phyloP scores from a whole-genome alignment of 2,888 invertebrate species.

The Notodonta dromedarius region DNA sequence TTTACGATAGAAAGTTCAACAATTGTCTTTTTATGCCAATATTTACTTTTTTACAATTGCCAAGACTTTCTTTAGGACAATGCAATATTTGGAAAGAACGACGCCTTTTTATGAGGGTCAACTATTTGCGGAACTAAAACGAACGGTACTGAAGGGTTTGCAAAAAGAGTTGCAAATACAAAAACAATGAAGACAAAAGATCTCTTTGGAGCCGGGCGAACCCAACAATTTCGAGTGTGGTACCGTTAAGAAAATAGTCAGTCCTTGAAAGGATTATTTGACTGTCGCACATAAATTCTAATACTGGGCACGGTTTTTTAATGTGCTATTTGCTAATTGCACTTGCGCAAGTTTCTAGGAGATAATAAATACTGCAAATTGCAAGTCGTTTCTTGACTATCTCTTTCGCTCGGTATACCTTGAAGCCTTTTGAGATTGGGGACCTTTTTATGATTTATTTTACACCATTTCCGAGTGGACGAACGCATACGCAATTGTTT shows the following conservation, averaged over 20 bases:
- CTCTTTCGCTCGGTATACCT: too few relatives aligned
- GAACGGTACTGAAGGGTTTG: conserved; percentile 57
- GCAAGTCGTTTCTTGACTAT: neutral
- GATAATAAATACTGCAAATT: neutral
- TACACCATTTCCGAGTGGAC: too few relatives aligned
- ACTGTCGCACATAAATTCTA: conserved; percentile 60
- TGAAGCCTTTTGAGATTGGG: too few relatives aligned
- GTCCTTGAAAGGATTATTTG: conserved; percentile 58
- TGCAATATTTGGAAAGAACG: conserved; percentile 39
- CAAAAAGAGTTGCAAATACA: conserved; percentile 67
- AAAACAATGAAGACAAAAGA: conserved; percentile 57
- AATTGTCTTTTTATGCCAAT: conserved; percentile 33
- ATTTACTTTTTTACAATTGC: conserved; percentile 30
- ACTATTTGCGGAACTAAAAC: conserved; percentile 50
- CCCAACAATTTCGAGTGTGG: conserved; percentile 43
- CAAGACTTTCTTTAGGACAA: conserved; percentile 26
- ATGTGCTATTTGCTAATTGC: conserved; percentile 31
- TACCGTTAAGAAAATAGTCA: conserved; percentile 47
- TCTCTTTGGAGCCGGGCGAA: conserved; percentile 47
- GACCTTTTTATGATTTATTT: too few relatives aligned
- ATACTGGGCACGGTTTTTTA: conserved; percentile 19
- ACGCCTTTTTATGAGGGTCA: conserved; percentile 54
- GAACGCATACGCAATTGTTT: too few relatives aligned
- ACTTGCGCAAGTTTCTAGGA: neutral
- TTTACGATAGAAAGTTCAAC: conserved; percentile 17